phyloP scores from a whole-genome alignment of 2,113 vertebrate genomes.

The Mirza zaza region DNA sequence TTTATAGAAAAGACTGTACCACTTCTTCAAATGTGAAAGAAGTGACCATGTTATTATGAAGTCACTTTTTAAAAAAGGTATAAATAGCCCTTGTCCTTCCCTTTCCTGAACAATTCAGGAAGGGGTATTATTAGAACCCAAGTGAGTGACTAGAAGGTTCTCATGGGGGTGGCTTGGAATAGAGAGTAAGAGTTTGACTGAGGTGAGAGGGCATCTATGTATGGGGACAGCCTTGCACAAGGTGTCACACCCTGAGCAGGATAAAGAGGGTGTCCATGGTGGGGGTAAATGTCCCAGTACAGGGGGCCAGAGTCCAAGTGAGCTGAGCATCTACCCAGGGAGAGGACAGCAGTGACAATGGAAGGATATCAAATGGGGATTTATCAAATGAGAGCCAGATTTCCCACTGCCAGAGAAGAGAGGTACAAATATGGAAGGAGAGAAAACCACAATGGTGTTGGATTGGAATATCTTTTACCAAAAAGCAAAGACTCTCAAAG shows the following conservation, averaged over 20 bases:
- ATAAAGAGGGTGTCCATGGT: not conserved
- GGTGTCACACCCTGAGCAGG: not conserved
- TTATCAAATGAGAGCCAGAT: not conserved
- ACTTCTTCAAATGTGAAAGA: not conserved
- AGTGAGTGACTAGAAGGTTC: not conserved
- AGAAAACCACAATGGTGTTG: not conserved
- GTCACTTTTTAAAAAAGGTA: not conserved
- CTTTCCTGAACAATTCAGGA: not conserved
- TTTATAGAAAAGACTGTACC: not conserved
- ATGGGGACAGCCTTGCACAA: not conserved
- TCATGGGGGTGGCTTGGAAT: not conserved
- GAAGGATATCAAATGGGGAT: rapidly evolving
- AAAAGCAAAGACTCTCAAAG: not conserved
- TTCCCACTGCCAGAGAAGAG: not conserved
- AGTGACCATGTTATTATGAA: not conserved
- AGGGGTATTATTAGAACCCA: not conserved
- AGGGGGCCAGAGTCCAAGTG: not conserved
- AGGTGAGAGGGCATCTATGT: not conserved
- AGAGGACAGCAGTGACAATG: not conserved
- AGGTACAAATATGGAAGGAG: not conserved
- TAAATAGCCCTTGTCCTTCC: not conserved
- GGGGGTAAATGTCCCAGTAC: not conserved
- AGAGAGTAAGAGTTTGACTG: not conserved
- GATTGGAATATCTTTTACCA: not conserved
- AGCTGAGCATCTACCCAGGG: not conserved